Evolutionary conservation across 2,888 invertebrate genomes (phyloP), one percentile per base, ranked within the genome.

Genomic region (Itoplectis maculator): DNA sequence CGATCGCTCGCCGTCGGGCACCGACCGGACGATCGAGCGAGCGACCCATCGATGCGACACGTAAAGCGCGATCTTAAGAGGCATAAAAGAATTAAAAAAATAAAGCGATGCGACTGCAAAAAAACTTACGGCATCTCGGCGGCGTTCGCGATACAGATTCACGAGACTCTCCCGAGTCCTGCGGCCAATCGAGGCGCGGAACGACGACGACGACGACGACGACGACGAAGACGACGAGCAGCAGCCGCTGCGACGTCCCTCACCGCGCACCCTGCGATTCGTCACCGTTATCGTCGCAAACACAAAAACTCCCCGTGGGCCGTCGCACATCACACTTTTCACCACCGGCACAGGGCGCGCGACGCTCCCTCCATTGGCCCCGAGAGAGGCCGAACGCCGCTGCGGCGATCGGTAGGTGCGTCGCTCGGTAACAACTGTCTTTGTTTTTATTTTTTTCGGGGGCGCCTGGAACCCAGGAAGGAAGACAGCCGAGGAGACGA

Each of bases 81-180:
- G 9, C 40, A 61, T 37, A 63, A 20, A 15, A 9, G 15, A 63
- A 42, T 2, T 35, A 0, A 18, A 15, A 20, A 40, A 63, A 15
- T 20, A 40, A 63, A 63, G n/a, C 63, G 13, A 23, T 40, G 18
- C 20, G 40, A 23, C 3, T 47, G 68, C 0, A n/a, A 40, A 51
- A 18, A 8, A 63, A 81, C 82, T 82, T 68, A 82, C 82, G 72
- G 79, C 82, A 82, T 82, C 63, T 59, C 82, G 82, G 72, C 45
- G 45, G 54, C 15, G 70, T 79, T 63, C 59, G 13, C 45, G 61
- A 51, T 54, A 59, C 65, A 66, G 66, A 8, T 54, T 35, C 23
- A 13, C n/a, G 65, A 47, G 45, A n/a, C 66, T 75, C 49, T 35
- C 35, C 11, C 70, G 51, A 73, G 47, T 73, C 9, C 35, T 42